Evolutionary conservation across 2,888 invertebrate species (phyloP), one percentile per base, ranked within the genome.

Genomic region (Nomada flava): DNA sequence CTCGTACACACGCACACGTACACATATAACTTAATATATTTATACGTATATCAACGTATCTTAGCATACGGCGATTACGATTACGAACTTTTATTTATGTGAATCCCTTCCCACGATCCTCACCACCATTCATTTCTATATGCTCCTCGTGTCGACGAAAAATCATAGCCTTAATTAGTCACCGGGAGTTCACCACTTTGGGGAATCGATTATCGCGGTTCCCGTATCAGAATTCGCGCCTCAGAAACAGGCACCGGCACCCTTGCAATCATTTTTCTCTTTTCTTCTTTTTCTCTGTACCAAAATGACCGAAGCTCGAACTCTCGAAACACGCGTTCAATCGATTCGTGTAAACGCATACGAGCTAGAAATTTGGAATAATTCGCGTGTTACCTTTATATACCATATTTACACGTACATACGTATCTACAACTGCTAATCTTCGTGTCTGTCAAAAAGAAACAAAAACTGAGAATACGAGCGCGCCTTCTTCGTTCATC

Each of bases 101-200:
- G 47, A 36, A 72, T 53, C 29, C 18, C 18, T 44, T 23, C 47
- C 64, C 59, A 53, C 52, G 44, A 67, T 36, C 53, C 53, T 64
- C 57, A 23, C 50, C 52, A n/a, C 15, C 67, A 42, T 65, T 59
- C 11, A 9, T 60, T 42, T 13, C 26, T 42, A n/a, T 53, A 11
- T 52, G 2, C 29, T 50, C 20, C 20, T 65, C 52, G 15, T 23
- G 50, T 72, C 53, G 60, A 42, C 52, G 5, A 64, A 79, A 71
- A 42, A 76, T 87, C 83, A 81, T 82, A 81, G 79, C 82, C 76
- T 83, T 84, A 78, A 82, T 83, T 80, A 88, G 67, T 82, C 81
- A 86, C 79, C 77, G 82, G 81, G 76, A 75, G 23, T 65, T 78
- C 69, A 77, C 75, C 82, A 76, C 62, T n/a, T 69, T 47, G 65